These are phyloP conservation scores for Megalops atlanticus DNA, from an alignment of 2,113 vertebrate genomes.

Conservation along the genomic window DNA sequence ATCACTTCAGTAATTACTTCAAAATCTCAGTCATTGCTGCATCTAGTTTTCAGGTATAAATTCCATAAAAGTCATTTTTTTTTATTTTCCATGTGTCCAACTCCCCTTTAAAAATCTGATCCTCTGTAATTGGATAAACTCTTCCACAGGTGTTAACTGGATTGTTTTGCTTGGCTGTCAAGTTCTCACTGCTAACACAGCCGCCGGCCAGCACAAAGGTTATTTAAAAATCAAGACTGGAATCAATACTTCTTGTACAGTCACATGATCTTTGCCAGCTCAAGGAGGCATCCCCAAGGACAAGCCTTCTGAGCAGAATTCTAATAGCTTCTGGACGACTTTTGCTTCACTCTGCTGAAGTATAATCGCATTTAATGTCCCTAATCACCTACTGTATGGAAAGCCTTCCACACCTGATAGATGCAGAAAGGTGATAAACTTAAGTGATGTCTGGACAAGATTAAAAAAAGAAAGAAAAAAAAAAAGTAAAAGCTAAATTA, in stretches of 20 bases:
- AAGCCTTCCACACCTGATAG: too few species aligned
- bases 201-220: background rate
- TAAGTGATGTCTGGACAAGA: too few species aligned
- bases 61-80: background rate
- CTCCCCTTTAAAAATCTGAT: background rate
- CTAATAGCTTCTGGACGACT: background rate
- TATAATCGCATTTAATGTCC: too few species aligned
- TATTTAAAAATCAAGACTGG: constrained; percentile 12
- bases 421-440: too few species aligned
- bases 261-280: background rate
- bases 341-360: background rate
- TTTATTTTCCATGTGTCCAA: background rate
- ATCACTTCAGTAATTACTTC: too few species aligned
- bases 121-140: background rate
- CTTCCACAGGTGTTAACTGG: background rate
- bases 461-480: too few species aligned
- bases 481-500: too few species aligned
- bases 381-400: too few species aligned
- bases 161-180: constrained; percentile 9
- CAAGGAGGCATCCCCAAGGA: background rate
- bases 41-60: background rate
- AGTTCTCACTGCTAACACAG: background rate
- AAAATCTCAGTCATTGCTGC: too few species aligned
- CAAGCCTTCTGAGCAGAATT: background rate
- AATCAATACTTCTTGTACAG: constrained; percentile 11